Evolutionary conservation across 2,888 invertebrate genomes (phyloP).

Genomic region (Sarcophaga subvicina): DNA sequence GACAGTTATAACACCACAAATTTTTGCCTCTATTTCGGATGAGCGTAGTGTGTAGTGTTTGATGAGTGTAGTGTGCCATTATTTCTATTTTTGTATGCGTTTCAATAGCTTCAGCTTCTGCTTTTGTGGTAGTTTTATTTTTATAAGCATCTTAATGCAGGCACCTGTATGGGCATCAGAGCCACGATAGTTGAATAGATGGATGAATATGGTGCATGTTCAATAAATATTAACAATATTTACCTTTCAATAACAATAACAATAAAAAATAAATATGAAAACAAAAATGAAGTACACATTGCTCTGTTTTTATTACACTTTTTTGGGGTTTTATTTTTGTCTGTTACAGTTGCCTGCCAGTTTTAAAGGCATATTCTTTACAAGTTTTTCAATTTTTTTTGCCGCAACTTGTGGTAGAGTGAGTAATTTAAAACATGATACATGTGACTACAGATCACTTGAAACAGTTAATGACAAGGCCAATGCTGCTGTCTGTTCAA

Average conservation of each 20-base stretch:
- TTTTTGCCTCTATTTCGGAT: too few relatives aligned
- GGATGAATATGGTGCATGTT: slow-evolving; percentile 46
- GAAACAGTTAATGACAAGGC: slow-evolving; percentile 69
- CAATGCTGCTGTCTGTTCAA: slow-evolving; percentile 63
- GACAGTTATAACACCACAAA: too few relatives aligned
- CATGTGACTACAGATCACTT: slow-evolving; percentile 67
- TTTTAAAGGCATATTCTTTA: not conserved
- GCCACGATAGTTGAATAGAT: not conserved
- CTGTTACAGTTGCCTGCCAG: not conserved
- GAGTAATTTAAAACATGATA: slow-evolving; percentile 61
- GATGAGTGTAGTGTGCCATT: too few relatives aligned
- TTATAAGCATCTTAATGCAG: not conserved
- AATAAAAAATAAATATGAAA: slow-evolving; percentile 34
- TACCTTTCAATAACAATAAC: slow-evolving; percentile 53
- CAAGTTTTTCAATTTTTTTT: not conserved
- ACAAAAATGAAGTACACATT: slow-evolving; percentile 17
- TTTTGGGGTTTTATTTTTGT: not conserved
- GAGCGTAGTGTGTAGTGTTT: too few relatives aligned
- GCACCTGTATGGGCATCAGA: too few relatives aligned
- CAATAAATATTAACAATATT: slow-evolving; percentile 62
- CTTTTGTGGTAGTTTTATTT: not conserved
- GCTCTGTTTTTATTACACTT: slow-evolving; percentile 24
- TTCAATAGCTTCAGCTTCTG: not conserved
- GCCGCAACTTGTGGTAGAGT: slow-evolving; percentile 15
- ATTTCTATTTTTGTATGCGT: not conserved